Evolutionary conservation across 2,888 invertebrate genomes (phyloP).

Genomic region (Cyaniris semiargus): DNA sequence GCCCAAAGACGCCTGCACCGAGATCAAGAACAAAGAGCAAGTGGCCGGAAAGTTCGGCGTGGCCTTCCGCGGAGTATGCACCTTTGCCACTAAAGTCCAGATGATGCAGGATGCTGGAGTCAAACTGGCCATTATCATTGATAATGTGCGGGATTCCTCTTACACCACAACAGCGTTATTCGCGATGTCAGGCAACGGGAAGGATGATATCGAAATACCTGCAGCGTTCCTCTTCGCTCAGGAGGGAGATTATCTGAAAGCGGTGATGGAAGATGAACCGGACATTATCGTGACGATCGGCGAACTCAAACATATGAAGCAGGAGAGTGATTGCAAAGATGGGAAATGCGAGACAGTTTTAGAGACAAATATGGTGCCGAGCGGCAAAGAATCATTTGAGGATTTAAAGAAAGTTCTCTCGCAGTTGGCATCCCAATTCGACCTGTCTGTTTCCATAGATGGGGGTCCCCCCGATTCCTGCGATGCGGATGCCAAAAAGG

Average conservation of each 20-base stretch:
- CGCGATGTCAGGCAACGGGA: slow-evolving; percentile 97
- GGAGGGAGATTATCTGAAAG: slow-evolving; percentile 86
- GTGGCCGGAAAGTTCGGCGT: slow-evolving; percentile 88
- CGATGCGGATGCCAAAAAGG: slow-evolving; percentile 22
- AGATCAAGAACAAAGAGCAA: slow-evolving; percentile 78
- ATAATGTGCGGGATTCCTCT: slow-evolving; percentile 89
- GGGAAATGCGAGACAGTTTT: slow-evolving; percentile 53
- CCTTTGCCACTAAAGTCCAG: slow-evolving; percentile 96
- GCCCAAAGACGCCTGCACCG: slow-evolving; percentile 85
- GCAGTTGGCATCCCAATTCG: slow-evolving; percentile 66
- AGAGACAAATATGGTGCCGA: slow-evolving; percentile 44
- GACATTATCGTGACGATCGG: slow-evolving; percentile 78
- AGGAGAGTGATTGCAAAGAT: slow-evolving; percentile 52
- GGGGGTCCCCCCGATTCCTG: slow-evolving; percentile 43
- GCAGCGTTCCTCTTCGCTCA: slow-evolving; percentile 93
- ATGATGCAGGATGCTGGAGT: slow-evolving; percentile 91
- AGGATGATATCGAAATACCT: slow-evolving; percentile 91
- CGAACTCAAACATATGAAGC: slow-evolving; percentile 67
- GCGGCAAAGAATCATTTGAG: slow-evolving; percentile 61
- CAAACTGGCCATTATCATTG: slow-evolving; percentile 90
- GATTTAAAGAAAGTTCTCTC: slow-evolving; percentile 71
- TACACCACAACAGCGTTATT: slow-evolving; percentile 90
- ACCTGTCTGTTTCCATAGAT: slow-evolving; percentile 58
- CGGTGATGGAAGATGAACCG: slow-evolving; percentile 79
- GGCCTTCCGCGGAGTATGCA: slow-evolving; percentile 95